A percentile compares a stretch with the other conserved stretches of the same genome.
Evolutionary conservation across 2,113 vertebrate species (phyloP).

Genomic region (Eulemur rufifrons): DNA sequence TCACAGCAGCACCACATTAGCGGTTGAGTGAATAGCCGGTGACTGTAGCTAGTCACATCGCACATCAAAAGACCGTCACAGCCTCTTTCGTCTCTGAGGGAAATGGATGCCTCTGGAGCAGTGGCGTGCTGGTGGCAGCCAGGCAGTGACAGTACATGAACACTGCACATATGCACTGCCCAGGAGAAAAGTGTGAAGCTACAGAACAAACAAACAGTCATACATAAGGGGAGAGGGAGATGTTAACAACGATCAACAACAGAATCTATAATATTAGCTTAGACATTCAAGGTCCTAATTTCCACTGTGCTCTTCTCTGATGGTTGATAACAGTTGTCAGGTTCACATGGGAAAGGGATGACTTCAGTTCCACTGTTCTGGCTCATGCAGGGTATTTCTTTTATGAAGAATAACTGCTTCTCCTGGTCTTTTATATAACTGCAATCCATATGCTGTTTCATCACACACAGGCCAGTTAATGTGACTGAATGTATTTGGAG

Average conservation of each 20-base stretch:
- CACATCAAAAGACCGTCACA: neutral
- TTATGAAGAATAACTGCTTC: neutral
- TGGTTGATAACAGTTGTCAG: neutral
- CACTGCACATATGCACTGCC: neutral
- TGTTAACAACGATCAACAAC: neutral
- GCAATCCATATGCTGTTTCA: neutral
- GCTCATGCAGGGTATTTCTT: neutral
- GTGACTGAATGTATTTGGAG: neutral
- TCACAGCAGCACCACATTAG: neutral
- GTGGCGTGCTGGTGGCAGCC: fast-evolving
- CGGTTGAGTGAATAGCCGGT: neutral
- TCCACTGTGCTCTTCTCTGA: no score
- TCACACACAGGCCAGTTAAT: no score
- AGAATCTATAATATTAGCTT: neutral
- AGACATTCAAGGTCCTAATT: neutral
- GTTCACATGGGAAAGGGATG: neutral
- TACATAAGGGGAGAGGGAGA: fast-evolving
- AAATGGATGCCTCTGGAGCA: neutral
- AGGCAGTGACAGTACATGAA: no score
- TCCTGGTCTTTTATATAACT: neutral
- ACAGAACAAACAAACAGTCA: neutral
- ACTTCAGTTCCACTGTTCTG: neutral
- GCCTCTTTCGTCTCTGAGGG: neutral
- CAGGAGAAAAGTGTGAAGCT: neutral
- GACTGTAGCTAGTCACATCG: fast-evolving